Base-by-base conservation (phyloP, 2,888 invertebrate genomes). In the Lasioglossum zephyrum region DNA sequence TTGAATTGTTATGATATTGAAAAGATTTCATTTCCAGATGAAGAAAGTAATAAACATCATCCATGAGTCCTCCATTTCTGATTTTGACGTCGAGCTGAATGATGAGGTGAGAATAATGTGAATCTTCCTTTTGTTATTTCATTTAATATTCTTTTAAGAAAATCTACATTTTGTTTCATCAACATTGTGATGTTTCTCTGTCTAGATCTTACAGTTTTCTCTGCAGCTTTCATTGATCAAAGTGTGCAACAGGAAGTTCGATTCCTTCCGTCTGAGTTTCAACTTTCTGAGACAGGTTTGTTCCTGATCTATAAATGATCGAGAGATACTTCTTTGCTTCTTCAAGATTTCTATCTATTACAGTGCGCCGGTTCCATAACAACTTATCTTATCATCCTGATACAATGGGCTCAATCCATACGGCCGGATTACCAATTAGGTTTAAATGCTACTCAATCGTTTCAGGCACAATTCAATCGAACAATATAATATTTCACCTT, bases 181-280 rank as follows among this genome's bases (percentile, higher is more conserved):
- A 36, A 36, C 36, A 36, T 36, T 3, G 36, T 36, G 36, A 36
- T 3, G 39, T 39, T 39, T 39, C 31, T 26, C 9, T 11, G 4
- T 57, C 13, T 47, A 88, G 88, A 72, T 88, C 31, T 79, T 74
- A 11, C 86, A 86, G 36, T 90, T 90, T 22, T 77, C 49, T 22
- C 66, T 88, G 47, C 90, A 90, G 74, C 80, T 88, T 22, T 76
- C 84, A 1, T 81, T 79, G 18, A 47, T n/a, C n/a, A 82, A 77
- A 1, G 26, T 77, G 0, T 39, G 44, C 9, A 22, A 82, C 6
- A 18, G 57, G 0, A 76, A 60, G 4, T 77, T 49, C 36, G 73
- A 79, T 41, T 41, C 73, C 47, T 75, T 76, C 22, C 22, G 47
- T 4, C 11, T 89, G 16, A 78, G 79, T 36, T 77, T 80, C 26